phyloP scores from a whole-genome alignment of 2,113 vertebrate species.

The Nymphicus hollandicus region DNA sequence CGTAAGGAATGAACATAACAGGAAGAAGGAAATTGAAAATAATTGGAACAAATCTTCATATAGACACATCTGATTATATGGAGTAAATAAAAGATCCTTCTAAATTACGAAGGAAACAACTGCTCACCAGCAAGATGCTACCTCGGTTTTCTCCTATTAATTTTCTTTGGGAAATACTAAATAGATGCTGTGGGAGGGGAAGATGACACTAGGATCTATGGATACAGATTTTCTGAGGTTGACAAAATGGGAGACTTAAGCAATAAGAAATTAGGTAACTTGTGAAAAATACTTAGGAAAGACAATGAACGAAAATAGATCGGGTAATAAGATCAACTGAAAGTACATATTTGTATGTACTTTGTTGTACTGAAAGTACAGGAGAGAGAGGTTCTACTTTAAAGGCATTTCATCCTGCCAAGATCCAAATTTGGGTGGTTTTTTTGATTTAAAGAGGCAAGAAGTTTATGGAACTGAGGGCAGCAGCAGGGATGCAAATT shows the following conservation, averaged over 20 bases:
- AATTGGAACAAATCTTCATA: neutral
- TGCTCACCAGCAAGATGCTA: neutral
- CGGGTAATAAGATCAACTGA: neutral
- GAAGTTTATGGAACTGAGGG: neutral
- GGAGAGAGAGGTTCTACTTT: neutral
- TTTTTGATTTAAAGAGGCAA: neutral
- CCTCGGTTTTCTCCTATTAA: neutral
- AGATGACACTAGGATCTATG: neutral
- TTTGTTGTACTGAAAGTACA: too few species aligned
- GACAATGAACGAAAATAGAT: neutral
- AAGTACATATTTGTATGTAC: fast-evolving
- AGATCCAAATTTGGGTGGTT: fast-evolving
- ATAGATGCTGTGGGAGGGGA: neutral
- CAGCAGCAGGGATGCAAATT: neutral
- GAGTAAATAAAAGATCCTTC: neutral
- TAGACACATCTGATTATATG: fast-evolving
- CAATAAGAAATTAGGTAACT: neutral
- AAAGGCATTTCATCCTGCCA: neutral
- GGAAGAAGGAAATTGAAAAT: neutral
- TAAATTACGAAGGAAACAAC: neutral
- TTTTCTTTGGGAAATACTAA: neutral
- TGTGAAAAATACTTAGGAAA: neutral
- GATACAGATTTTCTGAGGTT: neutral
- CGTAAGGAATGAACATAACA: neutral
- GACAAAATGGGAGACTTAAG: neutral